A percentile compares a stretch with the other conserved stretches of the same genome.
These are phyloP conservation scores for Tiphia femorata DNA, from an alignment of 2,888 invertebrate genomes.

Conservation along the genomic window DNA sequence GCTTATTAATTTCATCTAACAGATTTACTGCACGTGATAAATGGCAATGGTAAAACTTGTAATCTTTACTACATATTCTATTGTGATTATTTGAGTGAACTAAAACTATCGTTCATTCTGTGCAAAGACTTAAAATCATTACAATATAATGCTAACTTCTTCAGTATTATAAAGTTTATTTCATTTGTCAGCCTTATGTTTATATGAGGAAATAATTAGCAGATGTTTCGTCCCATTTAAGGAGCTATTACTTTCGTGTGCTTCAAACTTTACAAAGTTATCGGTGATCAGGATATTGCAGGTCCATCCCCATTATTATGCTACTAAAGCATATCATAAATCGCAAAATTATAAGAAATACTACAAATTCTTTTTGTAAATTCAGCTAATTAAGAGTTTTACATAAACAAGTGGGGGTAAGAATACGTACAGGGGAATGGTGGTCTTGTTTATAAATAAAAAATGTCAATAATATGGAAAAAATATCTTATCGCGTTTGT, in stretches of 20 bases:
- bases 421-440: slow-evolving; percentile 27
- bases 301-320: background rate
- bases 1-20: slow-evolving; percentile 33
- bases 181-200: slow-evolving; percentile 28
- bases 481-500: slow-evolving; percentile 22
- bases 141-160: slow-evolving; percentile 32
- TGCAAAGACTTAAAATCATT: slow-evolving; percentile 34
- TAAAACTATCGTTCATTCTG: slow-evolving; percentile 31
- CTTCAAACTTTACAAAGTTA: slow-evolving; percentile 4
- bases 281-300: slow-evolving; percentile 14
- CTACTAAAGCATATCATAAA: background rate
- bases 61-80: slow-evolving; percentile 40
- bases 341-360: background rate
- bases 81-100: slow-evolving; percentile 30
- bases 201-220: slow-evolving; percentile 13
- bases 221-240: slow-evolving; percentile 6
- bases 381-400: background rate
- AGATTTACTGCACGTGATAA: slow-evolving; percentile 25
- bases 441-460: slow-evolving; percentile 41
- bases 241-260: slow-evolving; percentile 7
- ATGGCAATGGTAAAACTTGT: slow-evolving; percentile 32
- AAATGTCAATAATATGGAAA: slow-evolving; percentile 32
- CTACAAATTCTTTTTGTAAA: slow-evolving; percentile 1
- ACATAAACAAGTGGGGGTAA: slow-evolving; percentile 15
- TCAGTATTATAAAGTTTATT: slow-evolving; percentile 26